Evolutionary conservation across 64 coral and sea anemone genomes (phyloP).

Genomic region (Porites lutea): DNA sequence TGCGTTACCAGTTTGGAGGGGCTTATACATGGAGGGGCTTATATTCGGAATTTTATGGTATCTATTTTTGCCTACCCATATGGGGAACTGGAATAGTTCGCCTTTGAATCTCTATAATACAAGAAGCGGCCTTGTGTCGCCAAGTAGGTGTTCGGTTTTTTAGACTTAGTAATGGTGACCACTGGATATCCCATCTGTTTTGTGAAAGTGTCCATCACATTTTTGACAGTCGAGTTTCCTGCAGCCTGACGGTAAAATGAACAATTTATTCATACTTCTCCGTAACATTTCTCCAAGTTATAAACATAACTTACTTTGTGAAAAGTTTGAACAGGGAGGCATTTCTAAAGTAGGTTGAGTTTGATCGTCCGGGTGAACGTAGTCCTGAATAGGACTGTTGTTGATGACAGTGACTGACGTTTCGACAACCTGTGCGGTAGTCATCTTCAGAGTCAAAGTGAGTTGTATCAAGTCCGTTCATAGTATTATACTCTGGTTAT

Average conservation of each 20-base stretch:
- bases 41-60: not conserved
- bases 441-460: no score
- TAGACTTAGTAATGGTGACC: conserved; percentile 40
- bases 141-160: conserved; percentile 1
- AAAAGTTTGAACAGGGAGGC: not conserved
- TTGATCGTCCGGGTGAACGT: no score
- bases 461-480: no score
- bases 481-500: no score
- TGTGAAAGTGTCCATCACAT: conserved; percentile 47
- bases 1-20: no score
- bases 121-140: conserved; percentile 54
- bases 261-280: no score
- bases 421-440: no score
- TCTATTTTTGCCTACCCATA: not conserved
- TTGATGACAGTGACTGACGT: no score
- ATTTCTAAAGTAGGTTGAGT: no score
- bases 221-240: not conserved
- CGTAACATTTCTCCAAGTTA: no score
- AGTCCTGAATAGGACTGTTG: no score
- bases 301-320: not conserved
- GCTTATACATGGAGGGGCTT: not conserved
- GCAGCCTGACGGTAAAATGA: not conserved
- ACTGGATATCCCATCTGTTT: conserved; percentile 56
- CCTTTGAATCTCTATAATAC: conserved; percentile 33
- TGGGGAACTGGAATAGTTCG: conserved; percentile 1